Evolutionary conservation across 2,888 invertebrate genomes (phyloP).

Genomic region (Branchipolynoe longqiensis): DNA sequence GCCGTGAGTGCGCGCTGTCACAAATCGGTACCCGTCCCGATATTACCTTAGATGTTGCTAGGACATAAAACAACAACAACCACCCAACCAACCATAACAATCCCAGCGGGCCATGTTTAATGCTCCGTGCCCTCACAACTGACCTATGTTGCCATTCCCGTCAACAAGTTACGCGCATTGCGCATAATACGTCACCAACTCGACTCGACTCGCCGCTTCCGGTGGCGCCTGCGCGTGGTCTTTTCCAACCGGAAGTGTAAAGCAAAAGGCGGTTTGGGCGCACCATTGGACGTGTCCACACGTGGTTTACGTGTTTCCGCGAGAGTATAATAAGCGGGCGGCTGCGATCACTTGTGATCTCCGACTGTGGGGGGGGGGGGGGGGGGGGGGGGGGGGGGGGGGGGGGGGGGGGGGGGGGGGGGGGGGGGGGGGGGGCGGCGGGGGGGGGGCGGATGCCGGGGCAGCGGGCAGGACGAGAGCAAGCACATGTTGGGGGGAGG

Average conservation of each 20-base stretch:
- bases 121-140: background rate
- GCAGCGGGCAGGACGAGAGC: background rate
- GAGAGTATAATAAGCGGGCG: slow-evolving; percentile 19
- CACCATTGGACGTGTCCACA: background rate
- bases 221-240: background rate
- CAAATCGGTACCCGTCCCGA: too few species aligned
- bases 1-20: too few species aligned
- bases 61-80: too few species aligned
- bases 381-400: background rate
- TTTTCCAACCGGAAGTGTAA: slow-evolving; percentile 30
- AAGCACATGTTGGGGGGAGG: slow-evolving; percentile 9
- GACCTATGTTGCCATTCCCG: slow-evolving; percentile 13
- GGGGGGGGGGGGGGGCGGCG: background rate
- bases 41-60: too few species aligned
- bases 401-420: background rate
- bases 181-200: background rate
- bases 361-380: background rate
- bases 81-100: too few species aligned
- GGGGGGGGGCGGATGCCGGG: slow-evolving; percentile 14
- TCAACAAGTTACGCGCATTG: slow-evolving; percentile 14
- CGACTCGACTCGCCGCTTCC: slow-evolving; percentile 9
- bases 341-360: slow-evolving; percentile 35
- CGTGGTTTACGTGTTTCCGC: slow-evolving; percentile 40
- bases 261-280: slow-evolving; percentile 22
- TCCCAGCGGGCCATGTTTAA: background rate